A percentile compares a stretch with the other conserved stretches of the same genome.
These are phyloP conservation scores for Octomys mimax DNA, from an alignment of 2,797 vertebrate genomes.

Conservation along the genomic window DNA sequence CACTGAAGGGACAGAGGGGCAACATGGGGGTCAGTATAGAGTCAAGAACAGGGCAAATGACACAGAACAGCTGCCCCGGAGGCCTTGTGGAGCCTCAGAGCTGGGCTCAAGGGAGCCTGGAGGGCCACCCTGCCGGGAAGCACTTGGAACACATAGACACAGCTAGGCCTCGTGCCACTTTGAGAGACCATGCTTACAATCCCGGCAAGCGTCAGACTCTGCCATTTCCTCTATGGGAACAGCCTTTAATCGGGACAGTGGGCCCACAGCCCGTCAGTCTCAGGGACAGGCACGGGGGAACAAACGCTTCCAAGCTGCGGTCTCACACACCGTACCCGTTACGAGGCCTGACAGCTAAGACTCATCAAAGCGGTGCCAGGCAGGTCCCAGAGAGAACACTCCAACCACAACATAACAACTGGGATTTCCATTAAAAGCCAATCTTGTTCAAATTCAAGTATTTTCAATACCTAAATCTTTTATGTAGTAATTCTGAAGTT, in stretches of 20 bases:
- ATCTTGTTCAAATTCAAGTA: conserved; percentile 13
- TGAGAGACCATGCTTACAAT: background rate
- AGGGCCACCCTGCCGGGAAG: background rate
- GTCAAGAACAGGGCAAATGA: background rate
- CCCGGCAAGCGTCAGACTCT: too few relatives aligned
- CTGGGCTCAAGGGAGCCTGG: background rate
- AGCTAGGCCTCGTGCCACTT: background rate
- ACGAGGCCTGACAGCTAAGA: background rate
- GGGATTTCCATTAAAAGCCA: conserved; percentile 54
- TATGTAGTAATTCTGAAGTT: conserved; percentile 10
- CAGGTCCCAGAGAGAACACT: background rate
- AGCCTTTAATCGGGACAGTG: background rate
- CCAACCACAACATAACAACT: conserved; percentile 2
- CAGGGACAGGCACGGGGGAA: background rate
- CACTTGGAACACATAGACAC: background rate
- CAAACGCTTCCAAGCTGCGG: background rate
- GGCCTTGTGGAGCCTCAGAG: background rate
- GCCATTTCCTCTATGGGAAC: background rate
- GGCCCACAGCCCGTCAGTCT: background rate
- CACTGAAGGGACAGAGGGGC: background rate
- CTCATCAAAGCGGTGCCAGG: background rate
- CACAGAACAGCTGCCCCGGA: background rate
- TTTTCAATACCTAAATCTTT: conserved; percentile 18
- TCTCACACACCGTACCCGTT: background rate
- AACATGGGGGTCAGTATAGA: background rate